These are phyloP conservation scores for Busseola fusca DNA, from an alignment of 2,888 invertebrate genomes.

Conservation along the genomic window DNA sequence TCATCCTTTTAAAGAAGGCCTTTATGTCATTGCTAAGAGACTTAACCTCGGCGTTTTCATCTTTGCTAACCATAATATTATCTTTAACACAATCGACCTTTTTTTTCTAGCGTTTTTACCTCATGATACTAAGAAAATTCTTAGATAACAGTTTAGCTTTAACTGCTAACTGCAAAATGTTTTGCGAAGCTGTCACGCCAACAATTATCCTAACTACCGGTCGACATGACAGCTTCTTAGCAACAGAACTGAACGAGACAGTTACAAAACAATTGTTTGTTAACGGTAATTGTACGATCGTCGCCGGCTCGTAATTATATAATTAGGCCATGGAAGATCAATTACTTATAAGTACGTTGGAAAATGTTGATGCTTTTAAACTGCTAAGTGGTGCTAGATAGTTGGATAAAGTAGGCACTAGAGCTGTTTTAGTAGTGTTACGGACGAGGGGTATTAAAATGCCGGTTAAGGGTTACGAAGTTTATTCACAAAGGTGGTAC, in stretches of 20 bases:
- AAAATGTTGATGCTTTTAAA: conserved; percentile 19
- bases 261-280: conserved; percentile 57
- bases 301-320: conserved; percentile 55
- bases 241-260: conserved; percentile 21
- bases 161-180: conserved; percentile 29
- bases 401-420: background rate
- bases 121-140: conserved; percentile 10
- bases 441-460: too few relatives aligned
- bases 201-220: conserved; percentile 47
- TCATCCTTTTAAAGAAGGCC: background rate
- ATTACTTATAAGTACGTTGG: conserved; percentile 31
- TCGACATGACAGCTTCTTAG: conserved; percentile 47
- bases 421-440: background rate
- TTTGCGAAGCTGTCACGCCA: conserved; percentile 37
- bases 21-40: background rate
- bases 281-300: conserved; percentile 53
- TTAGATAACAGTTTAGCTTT: conserved; percentile 28
- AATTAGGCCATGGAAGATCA: conserved; percentile 56
- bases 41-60: background rate
- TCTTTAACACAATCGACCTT: background rate
- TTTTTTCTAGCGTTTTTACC: conserved; percentile 2
- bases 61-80: background rate
- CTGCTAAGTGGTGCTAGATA: background rate
- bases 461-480: too few relatives aligned
- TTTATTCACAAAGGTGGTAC: too few relatives aligned